Evolutionary conservation across 2,797 vertebrate species (phyloP), one percentile per base, ranked within the genome.

Genomic region (Scomberomorus guttatus): DNA sequence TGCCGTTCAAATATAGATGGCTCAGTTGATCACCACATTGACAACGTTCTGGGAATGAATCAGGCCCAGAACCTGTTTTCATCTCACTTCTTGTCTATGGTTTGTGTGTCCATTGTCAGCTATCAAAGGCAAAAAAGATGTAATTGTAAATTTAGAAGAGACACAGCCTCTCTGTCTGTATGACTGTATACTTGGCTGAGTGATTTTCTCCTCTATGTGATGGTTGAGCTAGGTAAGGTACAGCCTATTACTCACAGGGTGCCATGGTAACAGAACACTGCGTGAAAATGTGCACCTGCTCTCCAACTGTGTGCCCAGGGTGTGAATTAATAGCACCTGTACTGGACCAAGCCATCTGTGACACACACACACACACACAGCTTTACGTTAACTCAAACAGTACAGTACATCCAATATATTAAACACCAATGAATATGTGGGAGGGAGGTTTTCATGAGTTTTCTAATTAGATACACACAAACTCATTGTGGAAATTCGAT

Each of bases 261-360:
- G 65, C 90, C 91, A 93, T 93, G 89, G 91, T 75, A 93, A 94
- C 91, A 52, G 81, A 70, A 71, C 64, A 81, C 37, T 66, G 80
- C 66, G 83, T 86, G 89, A 90, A 89, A 88, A 90, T 72, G 79
- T 75, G 78, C 90, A 89, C 88, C 86, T 89, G 90, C 82, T 92
- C 69, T 90, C 67, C 59, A 78, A 80, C 76, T 79, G 61, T 71
- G 60, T 68, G 56, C 50, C 74, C 89, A 87, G 63, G 62, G 70
- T 90, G 77, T 81, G 78, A 90, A 81, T 75, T 82, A 62, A 76
- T 75, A 64, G 75, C 79, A 88, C 71, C 80, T 77, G 46, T 64
- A 63, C 73, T 56, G 10, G 62, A 71, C 63, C 59, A 37, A 74
- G 75, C 83, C 84, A 83, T 88, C 85, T 89, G 76, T 65, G 55